Evolutionary conservation across 1,140 invertebrate species (phyloP).

Genomic region (Camponotus vicinus): DNA sequence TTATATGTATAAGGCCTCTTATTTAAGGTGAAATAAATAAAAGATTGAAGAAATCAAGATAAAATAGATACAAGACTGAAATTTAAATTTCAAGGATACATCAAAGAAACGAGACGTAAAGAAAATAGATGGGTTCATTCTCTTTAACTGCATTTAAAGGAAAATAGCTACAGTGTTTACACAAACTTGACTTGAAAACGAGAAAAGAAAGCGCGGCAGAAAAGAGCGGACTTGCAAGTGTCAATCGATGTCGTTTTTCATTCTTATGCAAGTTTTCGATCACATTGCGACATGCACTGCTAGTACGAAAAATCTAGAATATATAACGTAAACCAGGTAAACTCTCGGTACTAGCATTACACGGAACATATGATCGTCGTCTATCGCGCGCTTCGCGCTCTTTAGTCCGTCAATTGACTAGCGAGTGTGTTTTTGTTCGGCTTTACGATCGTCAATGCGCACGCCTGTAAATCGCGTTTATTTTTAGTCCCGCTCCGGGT

Average conservation of each 20-base stretch:
- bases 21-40: too few species aligned
- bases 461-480: conserved; percentile 74
- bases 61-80: background rate
- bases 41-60: too few species aligned
- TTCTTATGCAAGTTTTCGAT: too few species aligned
- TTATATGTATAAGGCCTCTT: too few species aligned
- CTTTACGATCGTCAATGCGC: conserved; percentile 58
- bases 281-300: too few species aligned
- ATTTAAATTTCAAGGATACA: background rate
- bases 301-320: too few species aligned
- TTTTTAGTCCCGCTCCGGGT: conserved; percentile 67
- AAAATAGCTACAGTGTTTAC: background rate
- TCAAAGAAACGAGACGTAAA: background rate
- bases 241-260: too few species aligned
- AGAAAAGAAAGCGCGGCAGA: background rate
- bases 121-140: background rate
- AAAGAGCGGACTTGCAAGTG: background rate
- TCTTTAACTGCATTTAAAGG: background rate
- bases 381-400: background rate
- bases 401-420: conserved; percentile 67
- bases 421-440: conserved; percentile 71
- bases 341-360: too few species aligned
- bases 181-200: background rate
- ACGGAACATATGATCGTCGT: background rate
- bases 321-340: too few species aligned